Conservation (phyloP, 2,113 vertebrate genomes). For the Eulemur rufifrons region DNA sequence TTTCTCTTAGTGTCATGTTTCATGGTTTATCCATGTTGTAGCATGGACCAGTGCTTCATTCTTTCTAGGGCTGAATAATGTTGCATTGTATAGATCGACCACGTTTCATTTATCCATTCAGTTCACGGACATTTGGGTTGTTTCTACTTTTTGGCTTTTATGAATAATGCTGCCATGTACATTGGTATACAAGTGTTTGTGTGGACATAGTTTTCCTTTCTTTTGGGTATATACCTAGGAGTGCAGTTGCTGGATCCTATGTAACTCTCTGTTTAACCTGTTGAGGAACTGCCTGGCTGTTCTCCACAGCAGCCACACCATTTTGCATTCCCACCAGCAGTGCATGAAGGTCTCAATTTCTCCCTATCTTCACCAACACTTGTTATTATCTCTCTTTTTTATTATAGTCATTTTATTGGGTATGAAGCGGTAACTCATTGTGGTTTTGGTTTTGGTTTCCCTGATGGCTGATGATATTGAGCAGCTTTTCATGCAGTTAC, state of each 20-base stretch:
- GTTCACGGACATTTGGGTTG: background rate
- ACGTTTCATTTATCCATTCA: background rate
- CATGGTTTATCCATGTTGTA: background rate
- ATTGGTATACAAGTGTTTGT: background rate
- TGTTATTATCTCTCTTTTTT: background rate
- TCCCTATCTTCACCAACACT: background rate
- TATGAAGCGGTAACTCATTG: background rate
- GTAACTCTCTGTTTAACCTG: background rate
- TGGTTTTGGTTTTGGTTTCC: background rate
- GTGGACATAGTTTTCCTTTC: background rate
- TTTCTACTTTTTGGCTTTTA: background rate
- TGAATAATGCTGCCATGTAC: background rate
- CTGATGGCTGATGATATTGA: background rate
- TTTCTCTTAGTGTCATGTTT: background rate
- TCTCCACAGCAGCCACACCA: background rate
- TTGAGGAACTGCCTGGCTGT: background rate
- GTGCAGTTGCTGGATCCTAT: background rate
- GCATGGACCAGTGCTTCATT: background rate
- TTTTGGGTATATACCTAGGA: background rate
- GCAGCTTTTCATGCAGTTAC: background rate
- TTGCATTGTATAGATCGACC: background rate
- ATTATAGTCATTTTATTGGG: background rate
- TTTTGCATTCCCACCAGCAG: rapidly evolving
- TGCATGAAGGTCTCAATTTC: background rate
- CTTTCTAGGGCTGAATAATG: background rate